Evolutionary conservation across 1,140 invertebrate genomes (phyloP), one percentile per base, ranked within the genome.

Genomic region (Hylaeus anthracinus): DNA sequence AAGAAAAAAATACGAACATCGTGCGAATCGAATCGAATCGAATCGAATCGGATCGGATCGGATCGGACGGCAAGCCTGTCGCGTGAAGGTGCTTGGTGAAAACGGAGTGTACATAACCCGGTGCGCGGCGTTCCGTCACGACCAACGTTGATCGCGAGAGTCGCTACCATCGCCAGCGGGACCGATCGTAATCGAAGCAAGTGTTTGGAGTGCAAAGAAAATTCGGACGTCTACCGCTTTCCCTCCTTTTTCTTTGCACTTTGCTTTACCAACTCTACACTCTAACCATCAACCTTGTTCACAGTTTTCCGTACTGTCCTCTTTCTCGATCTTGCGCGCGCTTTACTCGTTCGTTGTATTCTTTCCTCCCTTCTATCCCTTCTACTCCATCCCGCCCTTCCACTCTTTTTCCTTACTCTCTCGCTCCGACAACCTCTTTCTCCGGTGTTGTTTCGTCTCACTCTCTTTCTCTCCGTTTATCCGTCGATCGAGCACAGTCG

Each of bases 241-340:
- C 61, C 12, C 8, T 10, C 9, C 56, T 65, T 56, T 55, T 74
- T 14, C 48, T 37, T 2, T 39, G 39, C 39, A 15, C 65, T 48
- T 60, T 56, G n/a, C 37, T 15, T 71, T 12, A 10, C 45, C 26
- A 55, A 14, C 53, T 26, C 26, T 26, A 26, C 26, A 26, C 26
- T 26, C 26, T 9, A 41, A 58, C 53, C 37, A 55, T 66, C 14
- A 8, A 48, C 55, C 78, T 48, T 41, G 10, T 56, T 45, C 78
- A 61, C 58, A 58, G n/a, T 71, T 56, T 41, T 71, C 60, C 66
- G 41, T 76, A 63, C 26, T 67, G 64, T 71, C 53, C 70, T 75
- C 66, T 58, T 72, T 81, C 77, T 65, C 53, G 39, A 72, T 84
- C 79, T 82, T 70, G 80, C 83, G 73, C 79, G 67, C 79, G 74